Conservation (phyloP, 2,113 vertebrate species). For the Sphyrna mokarran region DNA sequence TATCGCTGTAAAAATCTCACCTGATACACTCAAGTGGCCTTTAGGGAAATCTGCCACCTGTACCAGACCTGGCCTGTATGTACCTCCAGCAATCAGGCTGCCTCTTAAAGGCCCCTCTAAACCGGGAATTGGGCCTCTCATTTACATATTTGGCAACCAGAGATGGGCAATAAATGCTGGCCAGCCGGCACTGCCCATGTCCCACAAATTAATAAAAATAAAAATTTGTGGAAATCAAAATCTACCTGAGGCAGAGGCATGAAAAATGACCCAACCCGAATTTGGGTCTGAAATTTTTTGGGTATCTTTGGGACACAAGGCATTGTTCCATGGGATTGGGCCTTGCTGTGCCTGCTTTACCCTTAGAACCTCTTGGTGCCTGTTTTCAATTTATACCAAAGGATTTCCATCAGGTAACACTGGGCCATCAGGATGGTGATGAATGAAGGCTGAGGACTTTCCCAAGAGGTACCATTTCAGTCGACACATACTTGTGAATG, state of each 20-base stretch:
- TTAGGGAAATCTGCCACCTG: background rate
- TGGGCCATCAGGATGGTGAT: background rate
- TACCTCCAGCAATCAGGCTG: background rate
- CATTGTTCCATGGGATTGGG: background rate
- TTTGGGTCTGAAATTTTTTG: background rate
- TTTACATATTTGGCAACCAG: too few species aligned
- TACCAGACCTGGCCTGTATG: too few species aligned
- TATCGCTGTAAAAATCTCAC: background rate
- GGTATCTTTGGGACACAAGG: background rate
- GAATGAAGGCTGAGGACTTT: background rate
- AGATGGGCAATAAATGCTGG: too few species aligned
- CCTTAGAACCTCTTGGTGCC: too few species aligned
- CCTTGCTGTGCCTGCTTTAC: background rate
- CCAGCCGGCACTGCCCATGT: too few species aligned
- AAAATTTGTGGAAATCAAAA: too few species aligned
- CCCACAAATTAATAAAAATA: too few species aligned
- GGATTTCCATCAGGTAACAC: background rate
- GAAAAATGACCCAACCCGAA: background rate
- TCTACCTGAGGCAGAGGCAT: background rate
- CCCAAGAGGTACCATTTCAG: background rate
- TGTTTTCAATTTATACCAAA: background rate
- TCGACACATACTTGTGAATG: background rate
- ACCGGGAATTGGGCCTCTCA: too few species aligned
- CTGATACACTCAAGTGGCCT: background rate
- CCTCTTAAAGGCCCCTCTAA: background rate